A percentile compares a stretch with the other conserved stretches of the same genome.
These are phyloP conservation scores for Alloscopus bannaensis DNA, from an alignment of 2,888 invertebrate genomes.

Conservation along the genomic window DNA sequence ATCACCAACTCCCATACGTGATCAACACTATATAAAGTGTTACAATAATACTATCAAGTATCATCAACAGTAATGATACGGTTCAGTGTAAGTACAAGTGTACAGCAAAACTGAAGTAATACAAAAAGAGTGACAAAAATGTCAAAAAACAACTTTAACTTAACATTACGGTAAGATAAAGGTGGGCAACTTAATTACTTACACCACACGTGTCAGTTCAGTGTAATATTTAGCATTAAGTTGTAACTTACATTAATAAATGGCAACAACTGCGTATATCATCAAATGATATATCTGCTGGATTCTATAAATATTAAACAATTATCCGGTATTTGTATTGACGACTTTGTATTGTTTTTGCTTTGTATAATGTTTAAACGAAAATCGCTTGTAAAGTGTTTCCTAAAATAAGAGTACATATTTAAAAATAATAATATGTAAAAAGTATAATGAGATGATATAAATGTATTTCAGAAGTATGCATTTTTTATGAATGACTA, in stretches of 20 bases:
- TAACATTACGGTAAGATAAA: constrained; percentile 2
- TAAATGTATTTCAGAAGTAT: constrained; percentile 19
- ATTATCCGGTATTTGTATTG: background rate
- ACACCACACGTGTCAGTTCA: constrained; percentile 36
- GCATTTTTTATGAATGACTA: constrained; percentile 9
- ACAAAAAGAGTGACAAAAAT: constrained; percentile 25
- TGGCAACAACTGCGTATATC: constrained; percentile 23
- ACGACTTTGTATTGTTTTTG: background rate
- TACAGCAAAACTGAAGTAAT: constrained; percentile 16
- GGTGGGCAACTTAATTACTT: constrained; percentile 38
- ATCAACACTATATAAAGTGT: background rate
- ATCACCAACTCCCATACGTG: too few relatives aligned
- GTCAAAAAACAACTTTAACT: constrained; percentile 36
- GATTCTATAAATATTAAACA: background rate
- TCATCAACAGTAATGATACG: constrained; percentile 43
- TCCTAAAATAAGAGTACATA: constrained; percentile 36
- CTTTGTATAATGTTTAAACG: background rate
- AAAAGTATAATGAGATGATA: background rate
- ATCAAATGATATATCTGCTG: constrained; percentile 25
- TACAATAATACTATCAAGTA: constrained; percentile 6
- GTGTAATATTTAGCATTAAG: constrained; percentile 31
- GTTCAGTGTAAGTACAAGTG: too few relatives aligned
- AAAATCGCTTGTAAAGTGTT: constrained; percentile 5
- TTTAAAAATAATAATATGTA: constrained; percentile 25
- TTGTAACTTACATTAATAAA: constrained; percentile 21